Conservation (phyloP, 2,113 vertebrate genomes). For the Pyrgilauda ruficollis region DNA sequence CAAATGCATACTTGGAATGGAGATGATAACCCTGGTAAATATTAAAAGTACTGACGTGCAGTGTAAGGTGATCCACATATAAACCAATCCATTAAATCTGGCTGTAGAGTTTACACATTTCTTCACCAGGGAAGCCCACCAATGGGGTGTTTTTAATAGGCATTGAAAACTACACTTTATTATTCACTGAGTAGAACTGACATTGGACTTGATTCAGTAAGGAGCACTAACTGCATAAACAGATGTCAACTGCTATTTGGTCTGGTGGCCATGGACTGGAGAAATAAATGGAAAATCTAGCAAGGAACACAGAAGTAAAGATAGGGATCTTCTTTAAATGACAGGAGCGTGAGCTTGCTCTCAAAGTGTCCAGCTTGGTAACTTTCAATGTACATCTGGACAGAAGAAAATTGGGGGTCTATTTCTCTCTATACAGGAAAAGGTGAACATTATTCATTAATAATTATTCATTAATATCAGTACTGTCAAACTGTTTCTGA, state of each 20-base stretch:
- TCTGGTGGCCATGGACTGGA: neutral
- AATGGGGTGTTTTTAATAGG: constrained; percentile 16
- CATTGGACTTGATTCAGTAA: constrained; percentile 6
- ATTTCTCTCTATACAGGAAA: neutral
- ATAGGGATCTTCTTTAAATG: neutral
- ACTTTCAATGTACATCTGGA: neutral
- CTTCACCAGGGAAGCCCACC: constrained; percentile 20
- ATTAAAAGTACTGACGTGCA: neutral
- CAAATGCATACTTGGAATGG: neutral
- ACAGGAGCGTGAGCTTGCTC: neutral
- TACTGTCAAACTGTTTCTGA: neutral
- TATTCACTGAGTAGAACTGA: constrained; percentile 11
- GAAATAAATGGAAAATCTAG: constrained; percentile 26
- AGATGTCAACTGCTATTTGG: constrained; percentile 21
- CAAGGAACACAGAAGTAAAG: neutral
- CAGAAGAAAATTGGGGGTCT: neutral
- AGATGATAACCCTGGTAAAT: neutral
- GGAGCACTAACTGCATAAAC: constrained; percentile 26
- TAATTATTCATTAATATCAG: neutral
- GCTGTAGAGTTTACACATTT: neutral
- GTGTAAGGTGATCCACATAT: neutral
- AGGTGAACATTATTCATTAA: neutral
- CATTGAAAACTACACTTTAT: constrained; percentile 18
- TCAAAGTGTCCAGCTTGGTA: neutral
- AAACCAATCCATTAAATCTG: neutral